phyloP scores from a whole-genome alignment of 2,113 vertebrate genomes.

The Labrus mixtus region DNA sequence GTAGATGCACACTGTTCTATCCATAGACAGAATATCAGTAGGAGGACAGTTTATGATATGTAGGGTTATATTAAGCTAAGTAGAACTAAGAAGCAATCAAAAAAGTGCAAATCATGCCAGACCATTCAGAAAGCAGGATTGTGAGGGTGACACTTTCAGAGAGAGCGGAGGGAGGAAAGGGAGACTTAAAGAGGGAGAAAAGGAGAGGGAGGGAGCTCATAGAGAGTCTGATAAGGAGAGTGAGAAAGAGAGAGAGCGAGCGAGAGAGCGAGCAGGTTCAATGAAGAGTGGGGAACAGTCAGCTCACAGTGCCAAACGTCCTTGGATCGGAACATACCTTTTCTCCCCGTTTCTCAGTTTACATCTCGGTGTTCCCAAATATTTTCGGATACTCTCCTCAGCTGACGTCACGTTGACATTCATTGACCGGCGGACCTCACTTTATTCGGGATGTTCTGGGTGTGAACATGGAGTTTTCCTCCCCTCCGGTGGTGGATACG shows the following conservation, averaged over 20 bases:
- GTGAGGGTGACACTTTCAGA: background rate
- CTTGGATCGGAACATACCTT: constrained; percentile 10
- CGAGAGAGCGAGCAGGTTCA: constrained; percentile 2
- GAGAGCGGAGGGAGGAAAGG: background rate
- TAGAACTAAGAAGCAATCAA: background rate
- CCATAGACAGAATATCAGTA: background rate
- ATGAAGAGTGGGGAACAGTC: constrained; percentile 8
- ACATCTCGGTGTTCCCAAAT: background rate
- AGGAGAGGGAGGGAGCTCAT: background rate
- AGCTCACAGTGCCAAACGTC: constrained; percentile 29
- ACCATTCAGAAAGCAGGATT: background rate
- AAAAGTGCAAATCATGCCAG: background rate
- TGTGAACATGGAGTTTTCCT: constrained; percentile 79
- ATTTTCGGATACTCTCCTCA: background rate
- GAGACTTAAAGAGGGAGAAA: background rate
- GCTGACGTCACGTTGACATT: background rate
- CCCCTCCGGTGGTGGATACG: constrained; percentile 47
- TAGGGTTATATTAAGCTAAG: background rate
- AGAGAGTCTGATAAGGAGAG: background rate
- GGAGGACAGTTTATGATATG: background rate
- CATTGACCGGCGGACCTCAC: constrained; percentile 39
- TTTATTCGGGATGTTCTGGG: constrained; percentile 71
- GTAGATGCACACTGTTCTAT: background rate
- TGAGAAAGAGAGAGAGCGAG: constrained; percentile 1
- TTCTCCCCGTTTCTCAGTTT: background rate